Evolutionary conservation across 2,113 vertebrate genomes (phyloP).

Genomic region (Actinemys pallida): DNA sequence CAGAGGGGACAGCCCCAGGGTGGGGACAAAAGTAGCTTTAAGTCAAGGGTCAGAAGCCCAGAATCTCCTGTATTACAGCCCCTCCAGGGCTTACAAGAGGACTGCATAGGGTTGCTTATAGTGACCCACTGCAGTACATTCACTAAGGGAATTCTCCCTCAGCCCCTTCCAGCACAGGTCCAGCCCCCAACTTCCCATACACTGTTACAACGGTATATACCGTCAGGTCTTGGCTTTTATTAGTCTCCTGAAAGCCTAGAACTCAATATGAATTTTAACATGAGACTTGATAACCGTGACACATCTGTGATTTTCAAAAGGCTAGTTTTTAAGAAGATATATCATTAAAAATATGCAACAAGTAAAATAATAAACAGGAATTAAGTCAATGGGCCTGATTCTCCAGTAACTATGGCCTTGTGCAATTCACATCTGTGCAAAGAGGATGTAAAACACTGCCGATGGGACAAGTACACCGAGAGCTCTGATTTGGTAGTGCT

Average conservation of each 20-base stretch:
- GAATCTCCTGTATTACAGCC: rapidly evolving
- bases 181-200: rapidly evolving
- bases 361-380: not conserved
- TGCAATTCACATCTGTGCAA: not conserved
- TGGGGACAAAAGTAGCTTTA: not conserved
- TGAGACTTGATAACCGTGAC: not conserved
- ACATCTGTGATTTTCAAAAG: not conserved
- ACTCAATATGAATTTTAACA: not conserved
- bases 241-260: not conserved
- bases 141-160: not conserved
- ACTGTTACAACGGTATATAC: not conserved
- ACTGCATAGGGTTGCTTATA: not conserved
- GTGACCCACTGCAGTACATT: not conserved
- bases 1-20: not conserved
- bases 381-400: rapidly evolving
- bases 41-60: not conserved
- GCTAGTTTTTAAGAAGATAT: not conserved
- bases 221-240: not conserved
- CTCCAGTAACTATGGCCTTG: rapidly evolving
- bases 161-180: rapidly evolving
- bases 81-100: rapidly evolving
- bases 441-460: rapidly evolving
- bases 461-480: not conserved
- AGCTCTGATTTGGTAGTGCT: not conserved
- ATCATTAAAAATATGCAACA: not conserved